Percentiles rank a stretch among this genome's conserved stretches.
Conservation (phyloP, 1,140 invertebrate species). For the Sarcophaga bullata region DNA sequence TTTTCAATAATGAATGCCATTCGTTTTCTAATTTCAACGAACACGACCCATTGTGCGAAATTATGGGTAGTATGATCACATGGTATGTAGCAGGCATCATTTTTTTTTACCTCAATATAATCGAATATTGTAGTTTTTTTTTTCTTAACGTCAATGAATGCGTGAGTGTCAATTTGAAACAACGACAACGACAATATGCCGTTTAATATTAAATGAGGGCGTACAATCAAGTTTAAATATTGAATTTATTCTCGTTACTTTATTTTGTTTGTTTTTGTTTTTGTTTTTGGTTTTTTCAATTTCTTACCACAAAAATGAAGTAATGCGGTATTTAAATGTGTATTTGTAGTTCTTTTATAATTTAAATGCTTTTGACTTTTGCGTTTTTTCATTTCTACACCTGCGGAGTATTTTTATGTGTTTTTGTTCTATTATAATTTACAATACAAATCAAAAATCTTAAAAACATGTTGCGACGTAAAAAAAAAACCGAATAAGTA, state of each 20-base stretch:
- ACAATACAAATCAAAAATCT: too few species aligned
- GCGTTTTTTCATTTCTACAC: too few species aligned
- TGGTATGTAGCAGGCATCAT: neutral
- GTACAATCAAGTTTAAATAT: conserved; percentile 9
- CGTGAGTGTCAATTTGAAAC: conserved; percentile 17
- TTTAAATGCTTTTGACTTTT: too few species aligned
- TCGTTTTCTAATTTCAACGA: too few species aligned
- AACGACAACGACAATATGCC: neutral
- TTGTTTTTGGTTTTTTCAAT: neutral
- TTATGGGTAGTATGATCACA: neutral
- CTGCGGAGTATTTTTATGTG: too few species aligned
- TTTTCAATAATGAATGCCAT: too few species aligned
- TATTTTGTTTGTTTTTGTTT: too few species aligned
- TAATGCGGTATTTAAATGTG: neutral
- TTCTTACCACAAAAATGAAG: conserved; percentile 24
- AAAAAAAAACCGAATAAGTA: too few species aligned
- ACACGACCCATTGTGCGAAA: neutral
- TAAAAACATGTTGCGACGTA: too few species aligned
- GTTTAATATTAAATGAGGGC: neutral
- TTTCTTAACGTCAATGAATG: neutral
- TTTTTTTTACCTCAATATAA: neutral
- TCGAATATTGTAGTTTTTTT: neutral
- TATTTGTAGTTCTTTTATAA: neutral
- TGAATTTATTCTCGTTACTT: neutral
- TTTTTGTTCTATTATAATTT: too few species aligned